Base-by-base conservation (phyloP, 2,797 vertebrate species). In the Hemitrygon akajei region DNA sequence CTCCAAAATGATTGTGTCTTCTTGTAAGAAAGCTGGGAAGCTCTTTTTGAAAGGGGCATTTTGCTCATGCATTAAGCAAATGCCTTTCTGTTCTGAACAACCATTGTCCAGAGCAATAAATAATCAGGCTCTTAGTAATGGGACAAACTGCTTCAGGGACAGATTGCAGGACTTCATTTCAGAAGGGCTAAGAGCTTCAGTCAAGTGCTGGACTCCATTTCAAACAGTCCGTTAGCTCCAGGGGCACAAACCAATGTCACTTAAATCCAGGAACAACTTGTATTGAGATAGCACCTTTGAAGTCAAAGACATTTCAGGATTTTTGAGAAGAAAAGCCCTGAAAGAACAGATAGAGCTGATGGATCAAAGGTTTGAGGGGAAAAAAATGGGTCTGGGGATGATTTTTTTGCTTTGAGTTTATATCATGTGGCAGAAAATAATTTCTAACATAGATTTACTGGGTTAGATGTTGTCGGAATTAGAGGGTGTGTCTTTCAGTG, bases 121-220 rank as follows among this genome's bases (percentile, higher is more conserved):
- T 25, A 25, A 30, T 1, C 11, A 37, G 22, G 25, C 22, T 40
- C 91, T 12, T 22, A 75, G 73, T 92, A 12, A 27, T 20, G 25
- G 30, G 86, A 34, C 60, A 75, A 76, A 92, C 56, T 89, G 63
- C 86, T 56, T 76, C 91, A 93, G 73, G 25, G 40, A 93, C 58
- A n/a, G 73, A 93, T n/a, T 30, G 40, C 12, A 7, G 27, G 40
- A 93, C 5, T 56, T 93, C 27, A 73, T 75, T 58, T 76, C 73
- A 93, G 71, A 93, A 22, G 66, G 27, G 25, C 14, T 27, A 56
- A 27, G 25, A 9, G 25, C 71, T 75, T 75, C 71, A 30, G 22
- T 76, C 37, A 27, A 30, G 86, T 69, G 11, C 34, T 22, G 63
- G n/a, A 37, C n/a, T 34, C 60, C 86, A 5, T 20, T 58, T 84